Evolutionary conservation across 2,113 vertebrate species (phyloP), one percentile per base, ranked within the genome.

Genomic region (Lycaon pictus): DNA sequence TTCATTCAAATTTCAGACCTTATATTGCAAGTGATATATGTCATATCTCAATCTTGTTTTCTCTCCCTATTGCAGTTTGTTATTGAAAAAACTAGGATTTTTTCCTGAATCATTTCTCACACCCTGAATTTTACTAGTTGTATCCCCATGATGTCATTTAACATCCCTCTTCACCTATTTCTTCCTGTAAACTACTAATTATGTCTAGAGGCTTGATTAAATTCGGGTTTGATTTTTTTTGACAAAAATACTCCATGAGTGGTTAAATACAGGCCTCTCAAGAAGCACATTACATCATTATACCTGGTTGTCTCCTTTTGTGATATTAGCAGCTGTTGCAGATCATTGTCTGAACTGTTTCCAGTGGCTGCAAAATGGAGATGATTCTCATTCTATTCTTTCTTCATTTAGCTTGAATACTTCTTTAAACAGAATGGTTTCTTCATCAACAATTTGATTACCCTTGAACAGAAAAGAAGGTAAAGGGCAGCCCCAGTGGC

Each of bases 401-500:
- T 72, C 79, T 74, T 85, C 43, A 7, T 48, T 86, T 77, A 11
- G 16, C 16, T 92, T 77, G 11, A 95, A n/a, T 43, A 90, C 11
- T 79, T 96, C 12, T 81, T 87, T 91, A 72, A 82, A 90, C 48
- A 81, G 29, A 62, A 84, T 84, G 56, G 17, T 55, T 92, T 76
- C 71, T 71, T 77, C 51, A 63, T 56, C 60, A 85, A 25, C n/a
- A 76, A 71, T 95, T 89, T 95, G 27, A 84, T 69, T 91, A 60
- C 23, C 17, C 7, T 81, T 90, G 37, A 32, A 74, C 43, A 53
- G 11, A 22, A 93, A 62, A 82, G 7, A 87, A 72, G 16, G 13
- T 60, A 58, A 95, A 82, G 43, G 43, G 43, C 43, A 43, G 43
- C 43, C 43, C 43, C 43, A 43, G 43, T 43, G 43, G 43, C 7